Conservation (phyloP, 1,140 invertebrate species). For the Daktulosphaira vitifoliae region DNA sequence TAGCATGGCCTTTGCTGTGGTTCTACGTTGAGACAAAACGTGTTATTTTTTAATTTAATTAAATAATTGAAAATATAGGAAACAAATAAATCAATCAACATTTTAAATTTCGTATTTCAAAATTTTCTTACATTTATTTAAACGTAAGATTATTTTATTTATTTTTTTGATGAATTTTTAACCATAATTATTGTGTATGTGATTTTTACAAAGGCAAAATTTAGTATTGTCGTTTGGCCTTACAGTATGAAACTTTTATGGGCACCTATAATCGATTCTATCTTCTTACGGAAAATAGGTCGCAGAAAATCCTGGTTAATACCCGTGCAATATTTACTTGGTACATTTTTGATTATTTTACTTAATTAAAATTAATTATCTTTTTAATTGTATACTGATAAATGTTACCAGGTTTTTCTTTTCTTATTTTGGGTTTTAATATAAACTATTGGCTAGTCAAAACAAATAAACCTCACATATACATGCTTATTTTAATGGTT, state of each 20-base stretch:
- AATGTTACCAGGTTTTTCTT: slow-evolving; percentile 48
- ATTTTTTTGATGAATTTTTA: too few relatives aligned
- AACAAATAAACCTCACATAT: slow-evolving; percentile 58
- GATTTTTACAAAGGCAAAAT: slow-evolving; percentile 86
- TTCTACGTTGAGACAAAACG: too few relatives aligned
- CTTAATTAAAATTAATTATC: not conserved
- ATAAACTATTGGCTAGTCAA: slow-evolving; percentile 66
- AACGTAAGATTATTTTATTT: too few relatives aligned
- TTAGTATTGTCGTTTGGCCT: slow-evolving; percentile 97
- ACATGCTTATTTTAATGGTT: slow-evolving; percentile 73
- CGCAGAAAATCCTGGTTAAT: slow-evolving; percentile 97
- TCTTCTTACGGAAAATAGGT: slow-evolving; percentile 78
- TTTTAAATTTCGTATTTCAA: too few relatives aligned
- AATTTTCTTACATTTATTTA: too few relatives aligned
- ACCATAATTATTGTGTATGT: too few relatives aligned
- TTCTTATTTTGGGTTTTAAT: slow-evolving; percentile 72
- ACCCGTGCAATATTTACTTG: slow-evolving; percentile 81
- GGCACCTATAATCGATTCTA: slow-evolving; percentile 94
- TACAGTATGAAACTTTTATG: slow-evolving; percentile 95
- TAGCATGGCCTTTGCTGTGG: too few relatives aligned
- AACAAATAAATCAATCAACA: too few relatives aligned
- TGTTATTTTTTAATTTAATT: too few relatives aligned
- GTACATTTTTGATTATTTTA: slow-evolving; percentile 43
- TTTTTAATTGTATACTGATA: not conserved
- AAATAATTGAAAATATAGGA: too few relatives aligned